Conservation (phyloP, 2,888 invertebrate species). For the Oscheius sp. region DNA sequence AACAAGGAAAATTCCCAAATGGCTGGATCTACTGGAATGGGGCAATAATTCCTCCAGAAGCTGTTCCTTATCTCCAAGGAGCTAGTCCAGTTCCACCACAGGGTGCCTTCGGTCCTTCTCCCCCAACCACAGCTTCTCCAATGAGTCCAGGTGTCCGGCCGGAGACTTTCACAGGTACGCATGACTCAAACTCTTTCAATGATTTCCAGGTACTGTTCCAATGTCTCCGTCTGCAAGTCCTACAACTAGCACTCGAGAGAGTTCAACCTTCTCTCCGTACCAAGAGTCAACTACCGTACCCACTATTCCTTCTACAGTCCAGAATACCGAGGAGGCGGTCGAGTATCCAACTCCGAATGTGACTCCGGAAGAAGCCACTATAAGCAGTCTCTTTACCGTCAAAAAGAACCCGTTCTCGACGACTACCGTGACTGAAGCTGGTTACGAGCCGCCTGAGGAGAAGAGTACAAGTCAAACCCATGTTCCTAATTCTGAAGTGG, state of each 20-base stretch:
- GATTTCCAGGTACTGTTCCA: constrained; percentile 16
- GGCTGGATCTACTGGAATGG: constrained; percentile 33
- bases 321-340: background rate
- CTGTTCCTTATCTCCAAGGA: constrained; percentile 26
- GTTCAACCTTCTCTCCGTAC: background rate
- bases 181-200: background rate
- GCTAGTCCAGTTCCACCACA: constrained; percentile 32
- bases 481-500: constrained; percentile 34
- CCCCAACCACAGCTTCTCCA: background rate
- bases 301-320: background rate
- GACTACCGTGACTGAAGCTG: background rate
- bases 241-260: background rate
- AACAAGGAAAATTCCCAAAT: background rate
- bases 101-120: constrained; percentile 28
- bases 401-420: constrained; percentile 19
- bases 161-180: constrained; percentile 23
- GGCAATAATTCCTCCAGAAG: constrained; percentile 16
- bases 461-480: background rate
- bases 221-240: constrained; percentile 19
- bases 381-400: constrained; percentile 22
- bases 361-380: constrained; percentile 25
- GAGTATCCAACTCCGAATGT: background rate
- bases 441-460: background rate
- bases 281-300: background rate
- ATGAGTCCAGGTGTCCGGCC: constrained; percentile 15